Conservation (phyloP, 2,888 invertebrate genomes). For the Diarsia mendica region DNA sequence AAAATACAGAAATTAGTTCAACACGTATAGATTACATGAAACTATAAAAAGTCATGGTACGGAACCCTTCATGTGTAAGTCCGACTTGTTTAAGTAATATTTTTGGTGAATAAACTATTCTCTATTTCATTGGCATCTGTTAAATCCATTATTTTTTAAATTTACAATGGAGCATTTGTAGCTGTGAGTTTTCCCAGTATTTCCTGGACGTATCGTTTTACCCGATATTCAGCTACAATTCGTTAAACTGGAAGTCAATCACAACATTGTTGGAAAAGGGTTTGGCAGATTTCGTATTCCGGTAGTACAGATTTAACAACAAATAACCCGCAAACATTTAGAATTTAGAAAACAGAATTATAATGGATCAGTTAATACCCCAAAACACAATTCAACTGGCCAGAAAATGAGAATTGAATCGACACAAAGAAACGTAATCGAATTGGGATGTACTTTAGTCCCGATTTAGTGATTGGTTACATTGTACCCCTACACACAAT, state of each 20-base stretch:
- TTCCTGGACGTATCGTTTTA: background rate
- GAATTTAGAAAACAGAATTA: constrained; percentile 16
- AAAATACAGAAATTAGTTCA: too few relatives aligned
- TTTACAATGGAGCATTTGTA: background rate
- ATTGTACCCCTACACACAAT: constrained; percentile 48
- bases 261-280: background rate
- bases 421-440: constrained; percentile 48
- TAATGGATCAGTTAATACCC: constrained; percentile 19
- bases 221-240: background rate
- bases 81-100: too few relatives aligned
- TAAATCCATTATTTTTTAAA: background rate
- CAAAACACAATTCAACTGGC: constrained; percentile 32
- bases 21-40: too few relatives aligned
- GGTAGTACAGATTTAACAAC: background rate
- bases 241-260: background rate
- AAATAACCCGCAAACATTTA: background rate
- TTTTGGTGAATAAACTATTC: background rate
- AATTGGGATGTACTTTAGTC: constrained; percentile 49
- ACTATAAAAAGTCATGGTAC: too few relatives aligned
- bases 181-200: background rate
- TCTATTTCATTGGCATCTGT: background rate
- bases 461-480: constrained; percentile 56
- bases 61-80: too few relatives aligned
- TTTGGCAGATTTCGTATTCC: background rate
- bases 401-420: constrained; percentile 42